Conservation (phyloP, 2,797 vertebrate species). For the Sus cebifrons region DNA sequence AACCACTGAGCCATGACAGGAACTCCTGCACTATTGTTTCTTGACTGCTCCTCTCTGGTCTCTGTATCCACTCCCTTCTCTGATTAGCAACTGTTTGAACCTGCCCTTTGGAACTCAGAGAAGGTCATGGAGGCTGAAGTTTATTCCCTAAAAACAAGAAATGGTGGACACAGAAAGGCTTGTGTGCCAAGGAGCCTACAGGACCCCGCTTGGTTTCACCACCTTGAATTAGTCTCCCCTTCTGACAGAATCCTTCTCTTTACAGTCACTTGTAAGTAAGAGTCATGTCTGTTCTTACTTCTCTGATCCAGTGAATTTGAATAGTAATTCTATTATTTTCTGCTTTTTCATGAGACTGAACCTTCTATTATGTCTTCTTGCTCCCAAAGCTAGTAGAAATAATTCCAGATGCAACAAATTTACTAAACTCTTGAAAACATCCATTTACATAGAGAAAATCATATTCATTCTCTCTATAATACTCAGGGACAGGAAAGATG, state of each 20-base stretch:
- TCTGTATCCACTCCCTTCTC: too few species aligned
- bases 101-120: too few species aligned
- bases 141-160: too few species aligned
- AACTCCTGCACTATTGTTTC: too few species aligned
- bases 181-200: too few species aligned
- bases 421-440: constrained; percentile 19
- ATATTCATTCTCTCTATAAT: neutral
- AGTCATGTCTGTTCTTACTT: constrained; percentile 6
- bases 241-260: neutral
- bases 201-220: too few species aligned
- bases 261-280: neutral
- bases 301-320: constrained; percentile 8
- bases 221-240: neutral
- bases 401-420: constrained; percentile 9
- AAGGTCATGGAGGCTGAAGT: too few species aligned
- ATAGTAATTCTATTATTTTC: neutral
- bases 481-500: neutral
- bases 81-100: too few species aligned
- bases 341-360: neutral
- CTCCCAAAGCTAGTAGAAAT: neutral
- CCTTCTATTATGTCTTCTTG: neutral
- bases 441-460: neutral
- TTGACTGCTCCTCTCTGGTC: too few species aligned
- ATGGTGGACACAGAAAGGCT: too few species aligned
- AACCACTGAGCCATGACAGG: too few species aligned